These are phyloP conservation scores for Sycophila texana DNA, from an alignment of 2,888 invertebrate species.

Conservation along the genomic window DNA sequence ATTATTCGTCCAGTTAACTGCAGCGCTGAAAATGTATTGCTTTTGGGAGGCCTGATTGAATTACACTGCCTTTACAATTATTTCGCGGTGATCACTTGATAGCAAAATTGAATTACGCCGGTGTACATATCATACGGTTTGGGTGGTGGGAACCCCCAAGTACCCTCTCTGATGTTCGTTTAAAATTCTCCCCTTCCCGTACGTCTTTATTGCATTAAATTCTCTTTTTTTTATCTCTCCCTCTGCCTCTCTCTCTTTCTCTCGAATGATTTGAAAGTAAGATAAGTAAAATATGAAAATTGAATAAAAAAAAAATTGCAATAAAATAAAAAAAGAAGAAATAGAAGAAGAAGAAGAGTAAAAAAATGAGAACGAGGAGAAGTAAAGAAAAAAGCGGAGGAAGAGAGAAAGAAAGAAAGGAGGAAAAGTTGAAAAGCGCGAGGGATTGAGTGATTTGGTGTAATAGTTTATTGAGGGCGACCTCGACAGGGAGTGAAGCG, in stretches of 20 bases:
- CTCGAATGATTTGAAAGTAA: slow-evolving; percentile 25
- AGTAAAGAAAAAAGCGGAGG: not conserved
- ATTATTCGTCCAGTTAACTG: no score
- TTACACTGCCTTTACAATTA: slow-evolving; percentile 37
- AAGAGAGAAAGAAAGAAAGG: no score
- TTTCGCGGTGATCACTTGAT: slow-evolving; percentile 43
- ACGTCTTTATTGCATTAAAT: not conserved
- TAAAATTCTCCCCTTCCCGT: slow-evolving; percentile 12
- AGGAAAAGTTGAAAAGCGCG: slow-evolving; percentile 31
- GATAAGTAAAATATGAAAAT: no score
- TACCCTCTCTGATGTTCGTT: slow-evolving; percentile 48
- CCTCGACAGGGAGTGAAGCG: slow-evolving; percentile 59
- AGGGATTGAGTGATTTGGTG: slow-evolving; percentile 58
- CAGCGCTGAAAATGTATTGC: no score
- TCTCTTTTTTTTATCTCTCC: slow-evolving; percentile 24
- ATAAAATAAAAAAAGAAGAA: not conserved
- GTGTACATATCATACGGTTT: slow-evolving; percentile 30
- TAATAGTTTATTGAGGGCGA: slow-evolving; percentile 61
- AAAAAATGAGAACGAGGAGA: not conserved
- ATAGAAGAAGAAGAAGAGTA: not conserved
- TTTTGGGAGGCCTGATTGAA: no score
- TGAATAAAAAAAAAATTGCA: not conserved
- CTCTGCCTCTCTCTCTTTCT: slow-evolving; percentile 4
- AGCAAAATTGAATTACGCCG: slow-evolving; percentile 47
- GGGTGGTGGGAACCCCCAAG: slow-evolving; percentile 37